Evolutionary conservation across 2,797 vertebrate species (phyloP).

Genomic region (Kryptopterus vitreolus): DNA sequence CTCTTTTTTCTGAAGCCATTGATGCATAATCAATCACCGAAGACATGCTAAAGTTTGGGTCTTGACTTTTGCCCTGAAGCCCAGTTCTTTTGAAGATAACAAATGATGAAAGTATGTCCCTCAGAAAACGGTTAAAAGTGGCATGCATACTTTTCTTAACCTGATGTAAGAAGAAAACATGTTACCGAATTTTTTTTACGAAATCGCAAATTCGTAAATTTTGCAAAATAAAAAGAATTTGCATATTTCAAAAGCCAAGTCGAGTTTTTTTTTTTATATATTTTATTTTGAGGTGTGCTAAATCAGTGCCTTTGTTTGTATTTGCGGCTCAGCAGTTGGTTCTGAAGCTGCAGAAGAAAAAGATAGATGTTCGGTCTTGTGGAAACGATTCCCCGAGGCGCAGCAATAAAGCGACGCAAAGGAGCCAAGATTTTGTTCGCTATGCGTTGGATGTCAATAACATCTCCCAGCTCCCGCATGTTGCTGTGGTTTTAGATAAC

Average conservation of each 20-base stretch:
- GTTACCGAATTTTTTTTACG: too few species aligned
- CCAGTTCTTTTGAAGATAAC: background rate
- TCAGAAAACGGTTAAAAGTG: background rate
- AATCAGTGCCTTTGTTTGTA: background rate
- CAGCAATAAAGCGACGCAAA: background rate
- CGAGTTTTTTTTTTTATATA: background rate
- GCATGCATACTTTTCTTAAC: background rate
- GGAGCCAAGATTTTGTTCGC: background rate
- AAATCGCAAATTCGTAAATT: too few species aligned
- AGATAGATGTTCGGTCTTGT: background rate
- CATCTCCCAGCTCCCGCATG: background rate
- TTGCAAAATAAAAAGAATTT: too few species aligned
- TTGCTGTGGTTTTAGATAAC: slow-evolving; percentile 11
- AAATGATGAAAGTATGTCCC: background rate
- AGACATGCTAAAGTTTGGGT: too few species aligned
- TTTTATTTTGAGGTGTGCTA: background rate
- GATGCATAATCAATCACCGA: background rate
- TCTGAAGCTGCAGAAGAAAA: background rate
- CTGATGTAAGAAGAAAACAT: too few species aligned
- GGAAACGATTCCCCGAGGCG: background rate
- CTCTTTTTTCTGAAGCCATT: background rate
- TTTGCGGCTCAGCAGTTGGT: background rate
- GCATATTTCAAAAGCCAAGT: too few species aligned
- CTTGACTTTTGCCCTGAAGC: background rate
- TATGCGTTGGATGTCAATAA: background rate